Evolutionary conservation across 2,797 vertebrate genomes (phyloP), one percentile per base, ranked within the genome.

Genomic region (Oreonectes daqikongensis): DNA sequence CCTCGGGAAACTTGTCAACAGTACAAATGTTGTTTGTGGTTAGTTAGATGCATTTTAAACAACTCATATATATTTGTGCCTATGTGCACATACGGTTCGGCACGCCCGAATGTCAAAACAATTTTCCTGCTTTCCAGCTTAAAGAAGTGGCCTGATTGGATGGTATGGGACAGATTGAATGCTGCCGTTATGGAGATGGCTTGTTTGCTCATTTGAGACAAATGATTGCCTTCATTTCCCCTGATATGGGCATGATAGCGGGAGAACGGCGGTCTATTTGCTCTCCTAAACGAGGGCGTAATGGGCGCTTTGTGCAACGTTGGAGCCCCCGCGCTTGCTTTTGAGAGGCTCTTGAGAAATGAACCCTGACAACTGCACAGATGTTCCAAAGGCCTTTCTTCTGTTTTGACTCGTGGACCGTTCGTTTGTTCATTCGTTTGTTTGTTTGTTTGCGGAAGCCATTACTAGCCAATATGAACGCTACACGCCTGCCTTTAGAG

Each of bases 201-300:
- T 68, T 72, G 52, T 79, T 72, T 78, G 71, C 72, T 79, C 76
- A 71, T 83, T 83, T 72, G 79, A 79, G 72, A 79, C 69, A 22
- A 79, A 79, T 55, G 69, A 81, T 81, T 72, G 69, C 44, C 40
- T 65, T 79, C 80, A 64, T 79, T 81, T 83, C 73, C 82, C 73
- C 63, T 35, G 73, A 82, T 82, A 75, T 77, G 76, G 50, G 61
- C 28, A 30, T 75, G 79, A 80, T 80, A 22, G 78, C 57, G 48
- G 44, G 32, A 70, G 30, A 61, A 72, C 61, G 71, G 77, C 73
- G 75, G 69, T 69, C 69, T 71, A 77, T 75, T 83, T 74, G 70
- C 79, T 72, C 60, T 30, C 46, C 26, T 71, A 81, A 84, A 83
- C 63, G 44, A 80, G 74, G 42, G 38, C 28, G 65, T 81, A 77